Percentiles rank a stretch among this genome's conserved stretches.
phyloP scores from a whole-genome alignment of 2,113 vertebrate genomes.

The Hypocryptadius cinnamomeus region DNA sequence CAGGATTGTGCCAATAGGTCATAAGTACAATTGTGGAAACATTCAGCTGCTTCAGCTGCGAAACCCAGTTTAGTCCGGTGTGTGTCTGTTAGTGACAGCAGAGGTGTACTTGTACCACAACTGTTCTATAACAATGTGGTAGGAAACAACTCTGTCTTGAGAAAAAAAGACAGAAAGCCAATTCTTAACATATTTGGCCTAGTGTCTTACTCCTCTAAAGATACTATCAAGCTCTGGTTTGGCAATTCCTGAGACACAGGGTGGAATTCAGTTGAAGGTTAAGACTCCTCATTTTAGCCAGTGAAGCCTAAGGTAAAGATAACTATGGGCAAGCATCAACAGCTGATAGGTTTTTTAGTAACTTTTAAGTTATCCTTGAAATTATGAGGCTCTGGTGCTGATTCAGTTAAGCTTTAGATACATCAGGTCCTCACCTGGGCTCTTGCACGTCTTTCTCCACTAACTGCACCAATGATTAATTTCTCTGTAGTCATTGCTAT shows the following conservation, averaged over 20 bases:
- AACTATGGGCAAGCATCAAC: not conserved
- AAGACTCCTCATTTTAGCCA: not conserved
- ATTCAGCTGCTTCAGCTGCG: not conserved
- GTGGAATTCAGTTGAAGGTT: not conserved
- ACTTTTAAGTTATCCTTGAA: not conserved
- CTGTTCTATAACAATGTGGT: not conserved
- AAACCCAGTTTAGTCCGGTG: not conserved
- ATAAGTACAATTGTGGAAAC: not conserved
- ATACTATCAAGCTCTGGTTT: not conserved
- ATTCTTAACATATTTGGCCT: not conserved
- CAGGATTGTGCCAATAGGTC: not conserved
- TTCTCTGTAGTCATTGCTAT: not conserved
- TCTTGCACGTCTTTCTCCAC: not conserved
- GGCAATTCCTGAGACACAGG: not conserved
- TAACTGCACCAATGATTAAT: not conserved
- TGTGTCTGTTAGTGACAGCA: not conserved
- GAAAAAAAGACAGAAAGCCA: not conserved
- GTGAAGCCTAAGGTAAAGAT: not conserved
- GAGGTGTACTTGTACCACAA: not conserved
- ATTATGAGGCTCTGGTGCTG: not conserved
- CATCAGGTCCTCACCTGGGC: not conserved
- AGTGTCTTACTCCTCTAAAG: not conserved
- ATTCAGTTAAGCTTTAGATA: not conserved
- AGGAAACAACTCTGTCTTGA: not conserved
- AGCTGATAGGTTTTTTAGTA: not conserved